Evolutionary conservation across 1,140 invertebrate species (phyloP).

Genomic region (Plectrocnemia conspersa): DNA sequence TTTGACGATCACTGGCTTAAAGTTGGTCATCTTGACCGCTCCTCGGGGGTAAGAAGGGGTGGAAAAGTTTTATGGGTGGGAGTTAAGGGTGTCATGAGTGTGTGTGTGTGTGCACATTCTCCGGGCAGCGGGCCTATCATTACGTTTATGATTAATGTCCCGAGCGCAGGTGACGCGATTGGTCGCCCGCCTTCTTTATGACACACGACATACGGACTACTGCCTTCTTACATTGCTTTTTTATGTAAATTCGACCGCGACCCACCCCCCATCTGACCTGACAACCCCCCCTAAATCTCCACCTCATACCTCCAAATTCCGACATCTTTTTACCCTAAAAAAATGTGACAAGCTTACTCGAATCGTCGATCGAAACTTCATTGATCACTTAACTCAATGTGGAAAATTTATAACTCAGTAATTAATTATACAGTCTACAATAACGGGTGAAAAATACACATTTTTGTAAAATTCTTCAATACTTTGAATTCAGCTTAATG

Average conservation of each 20-base stretch:
- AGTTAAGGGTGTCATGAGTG: not conserved
- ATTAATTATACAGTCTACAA: too few species aligned
- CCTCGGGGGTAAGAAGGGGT: not conserved
- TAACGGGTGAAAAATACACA: too few species aligned
- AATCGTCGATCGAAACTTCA: too few species aligned
- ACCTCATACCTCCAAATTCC: too few species aligned
- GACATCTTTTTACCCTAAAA: too few species aligned
- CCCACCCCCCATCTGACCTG: conserved; percentile 2
- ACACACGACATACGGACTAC: conserved; percentile 33
- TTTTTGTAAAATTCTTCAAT: too few species aligned
- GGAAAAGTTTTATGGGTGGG: not conserved
- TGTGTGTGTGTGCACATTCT: conserved; percentile 27
- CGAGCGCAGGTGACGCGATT: conserved; percentile 33
- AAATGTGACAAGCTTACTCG: too few species aligned
- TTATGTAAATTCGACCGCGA: conserved; percentile 29
- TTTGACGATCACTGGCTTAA: too few species aligned
- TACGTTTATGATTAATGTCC: conserved; percentile 34
- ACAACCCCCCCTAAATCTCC: too few species aligned
- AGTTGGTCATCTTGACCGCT: conserved; percentile 21
- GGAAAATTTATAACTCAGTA: too few species aligned
- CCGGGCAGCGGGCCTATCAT: conserved; percentile 31
- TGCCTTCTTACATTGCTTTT: conserved; percentile 31
- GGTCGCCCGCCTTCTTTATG: conserved; percentile 33
- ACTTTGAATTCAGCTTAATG: too few species aligned
- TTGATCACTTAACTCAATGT: too few species aligned